A percentile compares a stretch with the other conserved stretches of the same genome.
phyloP scores from a whole-genome alignment of 2,888 invertebrate species.

The Aspidiotus rigidus region DNA sequence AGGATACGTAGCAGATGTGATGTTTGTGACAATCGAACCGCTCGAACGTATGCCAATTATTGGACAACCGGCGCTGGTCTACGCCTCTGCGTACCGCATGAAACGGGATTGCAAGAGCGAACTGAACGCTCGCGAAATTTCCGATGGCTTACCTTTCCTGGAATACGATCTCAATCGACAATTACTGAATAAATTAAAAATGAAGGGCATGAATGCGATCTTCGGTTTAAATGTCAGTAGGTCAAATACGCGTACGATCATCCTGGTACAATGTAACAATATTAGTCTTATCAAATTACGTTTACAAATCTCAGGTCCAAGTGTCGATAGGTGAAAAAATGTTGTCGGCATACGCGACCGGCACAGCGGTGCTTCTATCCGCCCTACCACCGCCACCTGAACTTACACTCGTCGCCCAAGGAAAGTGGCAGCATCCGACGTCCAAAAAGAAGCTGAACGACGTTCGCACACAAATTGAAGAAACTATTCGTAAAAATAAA shows the following conservation, averaged over 20 bases:
- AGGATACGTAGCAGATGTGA: constrained; percentile 79
- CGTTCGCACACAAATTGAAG: constrained; percentile 55
- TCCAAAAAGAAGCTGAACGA: constrained; percentile 50
- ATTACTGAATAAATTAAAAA: constrained; percentile 77
- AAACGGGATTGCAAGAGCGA: constrained; percentile 73
- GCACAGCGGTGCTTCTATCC: constrained; percentile 69
- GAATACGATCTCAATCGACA: constrained; percentile 92
- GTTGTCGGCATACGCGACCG: constrained; percentile 79
- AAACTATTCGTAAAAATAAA: constrained; percentile 60
- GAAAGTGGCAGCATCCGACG: constrained; percentile 55
- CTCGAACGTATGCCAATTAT: constrained; percentile 65
- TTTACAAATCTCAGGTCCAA: constrained; percentile 48
- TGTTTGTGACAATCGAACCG: constrained; percentile 80
- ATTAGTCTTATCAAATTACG: neutral
- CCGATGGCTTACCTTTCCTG: constrained; percentile 86
- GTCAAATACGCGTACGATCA: neutral
- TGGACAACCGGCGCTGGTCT: constrained; percentile 60
- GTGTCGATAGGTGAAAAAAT: constrained; percentile 78
- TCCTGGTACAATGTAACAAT: neutral
- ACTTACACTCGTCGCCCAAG: constrained; percentile 58
- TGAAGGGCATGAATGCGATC: constrained; percentile 89
- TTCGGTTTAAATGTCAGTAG: constrained; percentile 66
- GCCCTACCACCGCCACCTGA: constrained; percentile 67
- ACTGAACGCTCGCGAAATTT: constrained; percentile 83
- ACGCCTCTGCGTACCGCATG: constrained; percentile 65